A percentile compares a stretch with the other conserved stretches of the same genome.
Evolutionary conservation across 1,140 invertebrate genomes (phyloP).

Genomic region (Paramacrobiotus metropolitanus): DNA sequence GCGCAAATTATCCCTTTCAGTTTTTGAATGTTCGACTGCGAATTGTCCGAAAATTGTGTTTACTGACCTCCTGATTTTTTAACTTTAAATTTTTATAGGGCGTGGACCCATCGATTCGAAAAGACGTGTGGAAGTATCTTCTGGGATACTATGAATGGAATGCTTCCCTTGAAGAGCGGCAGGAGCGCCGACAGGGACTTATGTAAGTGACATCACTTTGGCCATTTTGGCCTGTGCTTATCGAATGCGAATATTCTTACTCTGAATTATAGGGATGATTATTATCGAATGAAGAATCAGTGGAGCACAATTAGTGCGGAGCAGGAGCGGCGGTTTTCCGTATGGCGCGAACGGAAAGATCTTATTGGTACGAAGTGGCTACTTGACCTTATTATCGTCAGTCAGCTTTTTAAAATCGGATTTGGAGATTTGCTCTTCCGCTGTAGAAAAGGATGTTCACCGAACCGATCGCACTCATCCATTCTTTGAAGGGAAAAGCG

Average conservation of each 20-base stretch:
- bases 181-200: conserved; percentile 39
- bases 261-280: conserved; percentile 37
- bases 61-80: conserved; percentile 7
- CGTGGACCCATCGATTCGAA: conserved; percentile 39
- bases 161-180: conserved; percentile 42
- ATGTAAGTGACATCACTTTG: conserved; percentile 22
- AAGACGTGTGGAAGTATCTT: conserved; percentile 82
- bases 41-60: too few species aligned
- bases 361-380: conserved; percentile 42
- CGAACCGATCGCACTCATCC: conserved; percentile 74
- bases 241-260: conserved; percentile 10
- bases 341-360: conserved; percentile 69
- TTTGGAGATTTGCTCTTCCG: too few species aligned
- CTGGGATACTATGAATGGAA: conserved; percentile 68
- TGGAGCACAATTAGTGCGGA: conserved; percentile 67
- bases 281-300: conserved; percentile 84
- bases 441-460: conserved; percentile 82
- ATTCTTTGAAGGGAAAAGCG: conserved; percentile 71
- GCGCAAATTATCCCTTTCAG: too few species aligned
- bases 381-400: too few species aligned
- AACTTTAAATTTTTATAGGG: conserved; percentile 28
- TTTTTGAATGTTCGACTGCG: too few species aligned
- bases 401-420: too few species aligned
- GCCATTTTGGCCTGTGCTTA: neutral
- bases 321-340: conserved; percentile 67